A percentile compares a stretch with the other conserved stretches of the same genome.
Conservation (phyloP, 2,797 vertebrate species). For the Gila robusta region DNA sequence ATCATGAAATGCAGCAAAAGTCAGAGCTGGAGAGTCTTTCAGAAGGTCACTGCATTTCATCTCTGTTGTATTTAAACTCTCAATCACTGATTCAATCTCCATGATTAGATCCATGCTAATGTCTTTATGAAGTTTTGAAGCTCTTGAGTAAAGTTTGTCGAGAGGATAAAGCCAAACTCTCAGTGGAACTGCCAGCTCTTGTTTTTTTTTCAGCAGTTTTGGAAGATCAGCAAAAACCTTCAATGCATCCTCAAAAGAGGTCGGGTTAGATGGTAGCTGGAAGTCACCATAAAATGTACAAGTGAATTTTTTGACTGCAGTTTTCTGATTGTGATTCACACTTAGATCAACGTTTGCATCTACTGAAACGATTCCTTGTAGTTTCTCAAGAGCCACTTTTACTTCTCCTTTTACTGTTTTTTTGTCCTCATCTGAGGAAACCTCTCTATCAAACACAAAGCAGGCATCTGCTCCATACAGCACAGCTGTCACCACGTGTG, state of each 20-base stretch:
- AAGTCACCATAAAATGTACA: constrained; percentile 45
- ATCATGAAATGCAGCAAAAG: background rate
- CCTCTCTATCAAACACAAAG: constrained; percentile 38
- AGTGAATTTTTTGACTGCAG: background rate
- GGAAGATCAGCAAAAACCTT: constrained; percentile 7
- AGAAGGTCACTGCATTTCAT: background rate
- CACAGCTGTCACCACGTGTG: constrained; percentile 45
- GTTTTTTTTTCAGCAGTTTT: background rate
- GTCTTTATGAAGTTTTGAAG: background rate
- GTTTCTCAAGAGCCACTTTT: background rate
- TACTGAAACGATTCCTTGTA: background rate
- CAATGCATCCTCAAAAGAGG: constrained; percentile 41
- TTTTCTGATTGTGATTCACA: background rate
- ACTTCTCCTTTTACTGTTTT: background rate
- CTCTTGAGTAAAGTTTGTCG: constrained; percentile 9
- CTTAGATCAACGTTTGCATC: background rate
- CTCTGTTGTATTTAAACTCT: background rate
- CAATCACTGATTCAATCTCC: constrained; percentile 51
- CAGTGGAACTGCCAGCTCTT: background rate
- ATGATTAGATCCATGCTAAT: constrained; percentile 18
- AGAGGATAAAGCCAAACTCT: constrained; percentile 11
- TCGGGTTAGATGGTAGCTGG: constrained; percentile 12
- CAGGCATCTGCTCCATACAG: constrained; percentile 40
- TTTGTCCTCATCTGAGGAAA: background rate
- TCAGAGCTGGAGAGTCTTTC: background rate